Percentiles rank a stretch among this genome's conserved stretches.
phyloP scores from a whole-genome alignment of 2,888 invertebrate genomes.

The Germaria angustata region DNA sequence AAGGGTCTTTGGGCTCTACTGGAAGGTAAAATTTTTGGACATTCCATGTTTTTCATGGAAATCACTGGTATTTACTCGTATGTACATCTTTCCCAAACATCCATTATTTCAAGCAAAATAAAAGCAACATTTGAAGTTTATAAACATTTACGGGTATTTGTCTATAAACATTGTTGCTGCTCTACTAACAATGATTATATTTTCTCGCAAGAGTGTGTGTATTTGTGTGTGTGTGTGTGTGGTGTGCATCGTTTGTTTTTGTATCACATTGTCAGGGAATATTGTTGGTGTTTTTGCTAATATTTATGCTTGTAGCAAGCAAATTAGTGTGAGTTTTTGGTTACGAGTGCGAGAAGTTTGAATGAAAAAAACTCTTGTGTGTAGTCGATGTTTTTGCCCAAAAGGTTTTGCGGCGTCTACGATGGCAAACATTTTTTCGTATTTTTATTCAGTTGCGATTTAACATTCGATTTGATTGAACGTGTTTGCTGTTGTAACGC shows the following conservation, averaged over 20 bases:
- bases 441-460: slow-evolving; percentile 69
- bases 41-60: no score
- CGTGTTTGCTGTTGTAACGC: slow-evolving; percentile 58
- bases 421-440: slow-evolving; percentile 47
- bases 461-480: slow-evolving; percentile 69
- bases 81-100: no score
- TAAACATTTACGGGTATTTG: background rate
- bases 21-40: no score
- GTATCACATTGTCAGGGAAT: slow-evolving; percentile 4
- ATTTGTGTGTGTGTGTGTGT: background rate
- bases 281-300: slow-evolving; percentile 36
- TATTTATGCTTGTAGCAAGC: slow-evolving; percentile 17
- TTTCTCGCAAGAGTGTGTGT: background rate
- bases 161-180: background rate
- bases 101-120: no score
- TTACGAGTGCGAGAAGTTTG: slow-evolving; percentile 52
- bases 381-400: slow-evolving; percentile 25
- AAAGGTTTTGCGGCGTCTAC: slow-evolving; percentile 52
- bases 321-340: slow-evolving; percentile 24
- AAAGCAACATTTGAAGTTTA: background rate
- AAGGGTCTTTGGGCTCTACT: no score
- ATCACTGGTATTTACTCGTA: no score
- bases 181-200: background rate
- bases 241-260: background rate
- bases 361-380: slow-evolving; percentile 27